Evolutionary conservation across 2,113 vertebrate species (phyloP), one percentile per base, ranked within the genome.

Genomic region (Antennarius striatus): DNA sequence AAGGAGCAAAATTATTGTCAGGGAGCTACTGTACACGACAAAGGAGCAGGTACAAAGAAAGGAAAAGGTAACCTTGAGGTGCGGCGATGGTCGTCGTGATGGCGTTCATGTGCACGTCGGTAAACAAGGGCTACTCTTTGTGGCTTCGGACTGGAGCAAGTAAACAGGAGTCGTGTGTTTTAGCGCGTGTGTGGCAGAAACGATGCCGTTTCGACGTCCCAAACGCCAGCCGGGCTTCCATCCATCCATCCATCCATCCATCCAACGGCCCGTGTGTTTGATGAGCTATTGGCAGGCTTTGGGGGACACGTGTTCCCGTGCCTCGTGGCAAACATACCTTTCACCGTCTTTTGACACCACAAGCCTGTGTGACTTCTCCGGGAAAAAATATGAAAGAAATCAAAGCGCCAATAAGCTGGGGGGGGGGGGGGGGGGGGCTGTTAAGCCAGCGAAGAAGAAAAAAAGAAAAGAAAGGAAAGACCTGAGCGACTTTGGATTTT

Each of bases 281-380:
- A 92, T 90, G 90, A 86, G 81, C 81, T 74, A 82, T 86, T 91
- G 88, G 90, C 89, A 87, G 81, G 59, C 72, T 56, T 22, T 4
- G 16, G 73, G 79, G 73, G 80, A 88, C 91, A 90, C 87, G 90
- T 89, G 90, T 91, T 83, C 73, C 70, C 9, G 59, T 56, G 82
- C 91, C 87, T 90, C 83, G 84, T 92, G 89, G 90, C 90, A 89
- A 88, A 87, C 59, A 71, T 79, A 92, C 89, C 81, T 88, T 91
- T 88, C 77, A 73, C 73, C 63, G 71, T 75, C 78, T 87, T 81
- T 36, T 78, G 82, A 86, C 85, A 85, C 70, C 71, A 75, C 63
- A 53, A 79, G 83, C 81, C 84, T 70, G 83, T 71, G 84, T 85
- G 89, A 89, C 86, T 91, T 83, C 80, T 87, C 86, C 16, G 67